A percentile compares a stretch with the other conserved stretches of the same genome.
These are phyloP conservation scores for Cabera pusaria DNA, from an alignment of 2,888 invertebrate genomes.

Conservation along the genomic window DNA sequence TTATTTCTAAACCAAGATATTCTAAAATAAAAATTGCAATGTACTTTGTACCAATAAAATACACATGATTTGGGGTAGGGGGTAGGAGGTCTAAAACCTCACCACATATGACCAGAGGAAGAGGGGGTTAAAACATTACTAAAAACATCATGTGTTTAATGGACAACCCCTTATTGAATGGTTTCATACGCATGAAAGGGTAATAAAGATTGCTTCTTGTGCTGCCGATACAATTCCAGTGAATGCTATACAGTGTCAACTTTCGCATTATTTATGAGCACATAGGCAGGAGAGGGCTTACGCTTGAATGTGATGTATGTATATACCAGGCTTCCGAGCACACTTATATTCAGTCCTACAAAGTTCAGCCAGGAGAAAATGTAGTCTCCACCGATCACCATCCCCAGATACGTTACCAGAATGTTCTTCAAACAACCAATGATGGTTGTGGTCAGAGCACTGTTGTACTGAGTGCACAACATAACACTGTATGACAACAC, in stretches of 20 bases:
- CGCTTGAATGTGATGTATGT: slow-evolving; percentile 93
- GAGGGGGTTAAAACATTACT: too few species aligned
- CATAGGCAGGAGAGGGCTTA: slow-evolving; percentile 69
- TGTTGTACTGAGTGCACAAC: slow-evolving; percentile 97
- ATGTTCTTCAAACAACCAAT: slow-evolving; percentile 99
- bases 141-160: too few species aligned
- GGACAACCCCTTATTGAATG: too few species aligned
- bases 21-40: too few species aligned
- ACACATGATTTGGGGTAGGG: too few species aligned
- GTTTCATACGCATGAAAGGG: slow-evolving; percentile 36
- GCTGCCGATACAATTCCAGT: slow-evolving; percentile 22
- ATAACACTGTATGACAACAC: slow-evolving; percentile 97
- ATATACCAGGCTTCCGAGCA: slow-evolving; percentile 92
- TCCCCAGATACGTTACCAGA: slow-evolving; percentile 97
- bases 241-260: slow-evolving; percentile 67
- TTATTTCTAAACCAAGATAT: too few species aligned
- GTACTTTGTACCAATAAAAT: too few species aligned
- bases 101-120: too few species aligned
- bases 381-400: slow-evolving; percentile 99
- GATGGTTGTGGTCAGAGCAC: slow-evolving; percentile 99
- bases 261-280: slow-evolving; percentile 56
- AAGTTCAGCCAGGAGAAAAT: slow-evolving; percentile 97
- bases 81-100: too few species aligned
- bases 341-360: slow-evolving; percentile 97
- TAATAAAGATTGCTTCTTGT: slow-evolving; percentile 39